phyloP scores from a whole-genome alignment of 2,888 invertebrate genomes.

The Acronicta psi region DNA sequence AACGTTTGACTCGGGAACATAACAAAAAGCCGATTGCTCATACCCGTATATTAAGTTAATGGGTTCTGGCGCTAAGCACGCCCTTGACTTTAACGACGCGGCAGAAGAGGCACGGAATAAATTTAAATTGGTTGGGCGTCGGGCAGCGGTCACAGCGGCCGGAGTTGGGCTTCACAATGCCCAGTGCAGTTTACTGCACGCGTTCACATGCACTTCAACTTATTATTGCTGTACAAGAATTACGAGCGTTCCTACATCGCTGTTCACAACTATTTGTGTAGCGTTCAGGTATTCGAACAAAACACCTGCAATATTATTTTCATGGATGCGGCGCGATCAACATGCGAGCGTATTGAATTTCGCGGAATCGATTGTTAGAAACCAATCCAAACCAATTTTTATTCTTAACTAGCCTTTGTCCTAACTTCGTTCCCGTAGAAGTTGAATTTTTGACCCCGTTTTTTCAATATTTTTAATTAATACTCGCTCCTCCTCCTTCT shows the following conservation, averaged over 20 bases:
- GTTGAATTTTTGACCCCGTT: too few species aligned
- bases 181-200: constrained; percentile 49
- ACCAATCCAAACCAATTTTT: too few species aligned
- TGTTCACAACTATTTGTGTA: constrained; percentile 10
- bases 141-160: constrained; percentile 45
- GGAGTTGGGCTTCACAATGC: constrained; percentile 35
- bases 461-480: too few species aligned
- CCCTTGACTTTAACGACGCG: constrained; percentile 81
- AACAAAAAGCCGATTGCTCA: constrained; percentile 78
- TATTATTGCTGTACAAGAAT: constrained; percentile 37
- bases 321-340: background rate
- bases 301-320: constrained; percentile 4
- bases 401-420: too few species aligned
- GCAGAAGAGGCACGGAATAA: constrained; percentile 75
- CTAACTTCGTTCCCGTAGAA: too few species aligned
- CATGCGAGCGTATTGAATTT: constrained; percentile 13
- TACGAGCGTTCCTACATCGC: constrained; percentile 12
- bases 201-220: constrained; percentile 31
- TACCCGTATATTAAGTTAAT: constrained; percentile 82
- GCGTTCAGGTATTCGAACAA: background rate
- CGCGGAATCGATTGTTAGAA: background rate
- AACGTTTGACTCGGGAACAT: constrained; percentile 66
- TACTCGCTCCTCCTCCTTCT: too few species aligned
- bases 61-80: constrained; percentile 75
- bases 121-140: constrained; percentile 76